These are phyloP conservation scores for Argya squamiceps DNA, from an alignment of 2,797 vertebrate genomes.

Conservation along the genomic window DNA sequence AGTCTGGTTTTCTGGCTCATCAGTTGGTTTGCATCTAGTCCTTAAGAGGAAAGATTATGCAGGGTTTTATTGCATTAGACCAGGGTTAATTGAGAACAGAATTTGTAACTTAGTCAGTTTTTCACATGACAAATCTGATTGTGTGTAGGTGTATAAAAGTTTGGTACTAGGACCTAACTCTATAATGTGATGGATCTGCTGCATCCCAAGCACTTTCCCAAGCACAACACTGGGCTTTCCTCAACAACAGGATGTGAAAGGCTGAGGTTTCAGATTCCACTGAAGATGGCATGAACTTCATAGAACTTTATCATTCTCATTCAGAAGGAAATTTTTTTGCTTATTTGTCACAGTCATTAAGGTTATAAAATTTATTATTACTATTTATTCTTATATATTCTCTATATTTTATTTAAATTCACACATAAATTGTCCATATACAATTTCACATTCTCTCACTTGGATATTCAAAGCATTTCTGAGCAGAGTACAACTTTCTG, in stretches of 20 bases:
- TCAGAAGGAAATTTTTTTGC: neutral
- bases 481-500: neutral
- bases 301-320: neutral
- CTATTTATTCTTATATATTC: neutral
- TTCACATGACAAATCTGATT: neutral
- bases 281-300: neutral
- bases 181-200: neutral
- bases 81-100: neutral
- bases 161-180: neutral
- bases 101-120: neutral
- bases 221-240: fast-evolving
- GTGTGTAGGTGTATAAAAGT: neutral
- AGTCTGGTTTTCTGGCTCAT: neutral
- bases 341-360: neutral
- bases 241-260: neutral
- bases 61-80: neutral
- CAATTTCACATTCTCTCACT: neutral
- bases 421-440: neutral
- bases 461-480: neutral
- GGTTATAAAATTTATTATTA: neutral
- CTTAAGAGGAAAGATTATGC: neutral
- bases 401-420: neutral
- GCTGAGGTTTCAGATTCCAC: neutral
- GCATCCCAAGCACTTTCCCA: neutral
- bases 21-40: neutral